phyloP scores from a whole-genome alignment of 2,888 invertebrate species.

The Tiphia femorata region DNA sequence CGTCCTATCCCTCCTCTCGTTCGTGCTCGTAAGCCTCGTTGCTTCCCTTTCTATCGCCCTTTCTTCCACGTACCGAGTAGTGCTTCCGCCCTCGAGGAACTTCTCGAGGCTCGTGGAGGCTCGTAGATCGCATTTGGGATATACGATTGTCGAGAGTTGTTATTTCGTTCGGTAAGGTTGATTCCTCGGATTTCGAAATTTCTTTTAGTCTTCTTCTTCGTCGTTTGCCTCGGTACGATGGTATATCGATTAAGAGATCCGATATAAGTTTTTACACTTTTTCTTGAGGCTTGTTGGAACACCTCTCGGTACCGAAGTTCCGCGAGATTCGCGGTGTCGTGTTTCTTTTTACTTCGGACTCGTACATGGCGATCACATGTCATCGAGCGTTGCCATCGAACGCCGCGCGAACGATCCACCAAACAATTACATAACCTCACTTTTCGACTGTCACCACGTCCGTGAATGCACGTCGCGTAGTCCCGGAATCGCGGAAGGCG shows the following conservation, averaged over 20 bases:
- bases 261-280: background rate
- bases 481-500: conserved; percentile 6
- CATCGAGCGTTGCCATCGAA: conserved; percentile 43
- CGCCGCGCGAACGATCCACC: conserved; percentile 22
- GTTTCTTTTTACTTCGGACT: conserved; percentile 6
- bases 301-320: background rate
- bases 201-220: background rate
- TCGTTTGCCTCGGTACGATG: background rate
- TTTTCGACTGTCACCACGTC: conserved; percentile 14
- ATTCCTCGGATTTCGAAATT: background rate
- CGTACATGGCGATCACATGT: conserved; percentile 33
- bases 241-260: too few species aligned
- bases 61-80: background rate
- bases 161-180: too few species aligned
- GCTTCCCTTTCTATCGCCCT: background rate
- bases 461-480: conserved; percentile 3
- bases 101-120: background rate
- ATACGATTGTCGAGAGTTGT: background rate
- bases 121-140: background rate
- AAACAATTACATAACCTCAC: conserved; percentile 49
- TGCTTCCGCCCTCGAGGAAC: background rate
- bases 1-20: conserved; percentile 3
- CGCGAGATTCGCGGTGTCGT: conserved; percentile 18
- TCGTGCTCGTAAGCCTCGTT: background rate
- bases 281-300: background rate